phyloP scores from a whole-genome alignment of 2,113 vertebrate species.

The Alligator sinensis region DNA sequence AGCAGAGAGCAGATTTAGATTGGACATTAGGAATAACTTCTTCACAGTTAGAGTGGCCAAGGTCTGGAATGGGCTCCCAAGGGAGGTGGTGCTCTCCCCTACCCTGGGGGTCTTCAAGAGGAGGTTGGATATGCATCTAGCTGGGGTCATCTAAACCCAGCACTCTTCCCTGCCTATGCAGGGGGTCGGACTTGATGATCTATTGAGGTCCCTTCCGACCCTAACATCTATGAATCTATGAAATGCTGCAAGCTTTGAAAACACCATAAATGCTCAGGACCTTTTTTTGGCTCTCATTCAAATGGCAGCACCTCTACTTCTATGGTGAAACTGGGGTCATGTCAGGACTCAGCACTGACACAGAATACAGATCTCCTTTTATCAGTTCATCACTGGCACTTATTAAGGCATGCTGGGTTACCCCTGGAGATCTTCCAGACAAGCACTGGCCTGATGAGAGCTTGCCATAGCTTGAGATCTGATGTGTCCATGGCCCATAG shows the following conservation, averaged over 20 bases:
- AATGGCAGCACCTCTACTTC: neutral
- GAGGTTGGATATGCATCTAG: too few relatives aligned
- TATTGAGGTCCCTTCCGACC: too few relatives aligned
- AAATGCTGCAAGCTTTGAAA: neutral
- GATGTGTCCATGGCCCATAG: accelerated
- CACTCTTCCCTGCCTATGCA: too few relatives aligned
- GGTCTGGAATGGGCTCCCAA: too few relatives aligned
- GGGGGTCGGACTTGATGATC: too few relatives aligned
- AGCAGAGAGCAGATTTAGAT: too few relatives aligned
- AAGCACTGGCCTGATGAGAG: neutral
- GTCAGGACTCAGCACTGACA: neutral
- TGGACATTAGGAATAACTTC: too few relatives aligned
- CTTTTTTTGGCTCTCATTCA: neutral
- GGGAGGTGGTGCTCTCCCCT: too few relatives aligned
- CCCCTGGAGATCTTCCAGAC: neutral
- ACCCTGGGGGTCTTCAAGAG: too few relatives aligned
- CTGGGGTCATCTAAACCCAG: too few relatives aligned
- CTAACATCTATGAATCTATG: too few relatives aligned
- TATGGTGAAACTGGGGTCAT: neutral
- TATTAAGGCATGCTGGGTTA: neutral
- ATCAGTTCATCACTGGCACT: neutral
- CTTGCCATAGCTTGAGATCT: neutral
- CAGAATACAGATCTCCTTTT: neutral
- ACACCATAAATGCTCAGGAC: neutral
- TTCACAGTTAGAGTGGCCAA: too few relatives aligned